These are phyloP conservation scores for Chloropsis hardwickii DNA, from an alignment of 2,113 vertebrate genomes.

Conservation along the genomic window DNA sequence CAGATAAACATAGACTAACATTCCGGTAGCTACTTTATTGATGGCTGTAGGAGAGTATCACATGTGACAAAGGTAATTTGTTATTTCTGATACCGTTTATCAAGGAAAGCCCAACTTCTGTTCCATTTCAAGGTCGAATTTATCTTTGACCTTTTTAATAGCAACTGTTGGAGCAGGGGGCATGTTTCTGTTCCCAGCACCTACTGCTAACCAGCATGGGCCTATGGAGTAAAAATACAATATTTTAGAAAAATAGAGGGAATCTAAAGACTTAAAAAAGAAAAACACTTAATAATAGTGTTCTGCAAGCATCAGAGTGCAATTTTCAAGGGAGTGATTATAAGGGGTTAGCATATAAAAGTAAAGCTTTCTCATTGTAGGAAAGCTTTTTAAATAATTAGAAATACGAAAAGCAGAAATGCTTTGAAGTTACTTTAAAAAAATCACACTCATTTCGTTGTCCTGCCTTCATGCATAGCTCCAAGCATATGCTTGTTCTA, in stretches of 20 bases:
- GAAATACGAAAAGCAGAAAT: neutral
- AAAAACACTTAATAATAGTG: neutral
- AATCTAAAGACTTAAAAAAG: neutral
- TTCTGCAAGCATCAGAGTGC: neutral
- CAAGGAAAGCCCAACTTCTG: neutral
- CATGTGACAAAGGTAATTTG: neutral
- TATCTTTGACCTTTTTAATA: constrained; percentile 21
- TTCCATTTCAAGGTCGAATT: neutral
- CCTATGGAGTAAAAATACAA: constrained; percentile 12
- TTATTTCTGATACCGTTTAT: neutral
- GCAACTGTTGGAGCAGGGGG: neutral
- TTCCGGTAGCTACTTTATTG: neutral
- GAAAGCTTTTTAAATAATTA: neutral
- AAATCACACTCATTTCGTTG: neutral
- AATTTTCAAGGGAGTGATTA: neutral
- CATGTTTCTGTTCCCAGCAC: neutral
- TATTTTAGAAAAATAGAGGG: neutral
- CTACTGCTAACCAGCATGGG: neutral
- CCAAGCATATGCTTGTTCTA: neutral
- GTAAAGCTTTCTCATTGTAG: neutral
- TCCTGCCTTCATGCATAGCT: neutral
- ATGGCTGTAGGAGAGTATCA: neutral
- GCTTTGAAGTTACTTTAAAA: neutral
- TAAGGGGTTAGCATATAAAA: neutral
- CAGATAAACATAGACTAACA: constrained; percentile 19